Evolutionary conservation across 2,888 invertebrate species (phyloP).

Genomic region (Eupithecia vulgata): DNA sequence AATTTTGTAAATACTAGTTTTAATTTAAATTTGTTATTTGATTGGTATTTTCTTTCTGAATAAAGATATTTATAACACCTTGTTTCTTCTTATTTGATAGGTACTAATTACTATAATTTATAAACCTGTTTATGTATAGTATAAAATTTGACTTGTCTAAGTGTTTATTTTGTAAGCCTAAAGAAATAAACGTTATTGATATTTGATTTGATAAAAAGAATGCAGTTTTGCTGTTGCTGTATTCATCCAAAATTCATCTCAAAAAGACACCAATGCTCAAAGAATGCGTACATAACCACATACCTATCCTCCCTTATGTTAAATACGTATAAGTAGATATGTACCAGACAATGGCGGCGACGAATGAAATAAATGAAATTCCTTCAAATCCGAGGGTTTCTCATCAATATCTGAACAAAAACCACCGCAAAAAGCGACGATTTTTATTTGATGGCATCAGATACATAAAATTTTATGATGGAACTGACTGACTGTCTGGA

Average conservation of each 20-base stretch:
- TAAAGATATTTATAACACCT: too few relatives aligned
- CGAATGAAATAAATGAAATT: conserved; percentile 64
- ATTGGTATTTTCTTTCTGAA: too few relatives aligned
- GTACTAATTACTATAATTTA: too few relatives aligned
- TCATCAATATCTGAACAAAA: conserved; percentile 80
- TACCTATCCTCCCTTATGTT: conserved; percentile 37
- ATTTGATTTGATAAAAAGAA: neutral
- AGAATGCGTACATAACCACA: conserved; percentile 40
- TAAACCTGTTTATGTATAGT: too few relatives aligned
- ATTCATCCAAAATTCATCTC: neutral
- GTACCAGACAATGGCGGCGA: conserved; percentile 59
- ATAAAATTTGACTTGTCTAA: too few relatives aligned
- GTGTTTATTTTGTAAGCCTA: too few relatives aligned
- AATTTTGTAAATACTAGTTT: too few relatives aligned
- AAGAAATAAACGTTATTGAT: too few relatives aligned
- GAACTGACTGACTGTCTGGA: conserved; percentile 4
- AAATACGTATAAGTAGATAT: conserved; percentile 33
- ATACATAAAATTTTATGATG: neutral
- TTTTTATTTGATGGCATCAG: conserved; percentile 82
- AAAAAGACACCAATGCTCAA: conserved; percentile 5
- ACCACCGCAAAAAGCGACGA: conserved; percentile 74
- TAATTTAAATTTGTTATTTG: too few relatives aligned
- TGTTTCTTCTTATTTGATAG: too few relatives aligned
- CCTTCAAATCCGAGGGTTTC: conserved; percentile 68
- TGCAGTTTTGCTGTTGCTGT: neutral